Evolutionary conservation across 2,797 vertebrate genomes (phyloP).

Genomic region (Alca torda): DNA sequence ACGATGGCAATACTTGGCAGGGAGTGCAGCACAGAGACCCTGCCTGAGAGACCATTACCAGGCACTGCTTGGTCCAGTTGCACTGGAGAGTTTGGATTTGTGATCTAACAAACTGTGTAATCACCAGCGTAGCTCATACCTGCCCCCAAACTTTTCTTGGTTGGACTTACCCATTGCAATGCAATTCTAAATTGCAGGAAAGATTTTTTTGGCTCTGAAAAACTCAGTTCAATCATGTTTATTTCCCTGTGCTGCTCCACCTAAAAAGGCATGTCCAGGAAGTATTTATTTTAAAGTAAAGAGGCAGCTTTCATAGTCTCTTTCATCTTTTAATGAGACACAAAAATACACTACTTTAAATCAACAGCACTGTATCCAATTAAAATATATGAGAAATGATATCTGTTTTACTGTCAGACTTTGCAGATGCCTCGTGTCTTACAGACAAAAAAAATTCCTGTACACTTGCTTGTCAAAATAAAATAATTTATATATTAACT

Average conservation of each 20-base stretch:
- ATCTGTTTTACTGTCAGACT: slow-evolving; percentile 5
- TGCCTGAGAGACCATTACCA: neutral
- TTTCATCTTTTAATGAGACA: slow-evolving; percentile 64
- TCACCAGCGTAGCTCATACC: neutral
- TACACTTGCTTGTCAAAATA: slow-evolving; percentile 17
- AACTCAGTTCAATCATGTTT: neutral
- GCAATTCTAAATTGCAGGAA: neutral
- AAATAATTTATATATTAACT: slow-evolving; percentile 49
- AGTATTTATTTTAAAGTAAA: slow-evolving; percentile 48
- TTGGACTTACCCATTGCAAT: neutral
- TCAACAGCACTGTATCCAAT: neutral
- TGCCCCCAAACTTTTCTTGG: neutral
- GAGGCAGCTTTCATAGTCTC: slow-evolving; percentile 11
- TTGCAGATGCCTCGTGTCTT: neutral
- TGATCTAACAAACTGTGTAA: neutral
- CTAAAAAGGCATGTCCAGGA: slow-evolving; percentile 27
- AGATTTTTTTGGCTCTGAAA: slow-evolving; percentile 9
- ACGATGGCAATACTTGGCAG: neutral
- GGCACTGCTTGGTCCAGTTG: neutral
- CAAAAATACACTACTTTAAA: neutral
- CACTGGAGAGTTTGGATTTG: neutral
- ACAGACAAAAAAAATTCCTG: neutral
- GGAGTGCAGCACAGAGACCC: neutral
- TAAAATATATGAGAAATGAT: neutral
- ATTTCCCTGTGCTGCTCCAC: neutral